Base-by-base conservation (phyloP, 2,888 invertebrate species). In the Chrysolina americana region DNA sequence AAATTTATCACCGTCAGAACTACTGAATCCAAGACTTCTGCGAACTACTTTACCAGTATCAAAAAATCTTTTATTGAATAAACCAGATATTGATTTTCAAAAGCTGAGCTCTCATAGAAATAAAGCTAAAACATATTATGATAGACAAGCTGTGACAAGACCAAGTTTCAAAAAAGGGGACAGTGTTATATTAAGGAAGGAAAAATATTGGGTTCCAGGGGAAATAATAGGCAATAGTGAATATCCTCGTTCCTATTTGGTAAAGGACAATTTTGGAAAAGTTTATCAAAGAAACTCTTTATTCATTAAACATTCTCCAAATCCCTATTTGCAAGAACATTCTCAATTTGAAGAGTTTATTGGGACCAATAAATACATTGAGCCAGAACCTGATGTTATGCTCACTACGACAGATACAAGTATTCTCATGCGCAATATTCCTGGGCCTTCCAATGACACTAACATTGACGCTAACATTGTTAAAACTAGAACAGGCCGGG, bases 1-100 rank as follows among this genome's bases (percentile, higher is more conserved):
- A 41, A 53, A 68, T 53, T 47, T 64, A 41, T 76, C 75, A 59
- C 75, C 73, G 0, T 41, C 76, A 15, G 41, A 76, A 50, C 28
- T 76, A 36, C 47, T 76, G 17, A 68, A 47, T 19, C 68, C 17
- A 21, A 48, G 76, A 62, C 36, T 56, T 50, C 68, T 21, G 17
- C 74, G 74, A 50, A 73, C 70, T 70, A 68, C 66, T 36, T 23
- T 68, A 17, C 76, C 74, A 41, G 66, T 70, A 41, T 56, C 56
- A 17, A 56, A 56, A 17, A 56, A 19, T 56, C 56, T 56, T 11
- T 56, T 56, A 17, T 62, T 23, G 62, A 23, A 62, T 15, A 62
- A 9, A 13, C 62, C 36, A 62, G 28, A 62, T 44, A 13, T 44
- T 44, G 44, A 44, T 44, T 44, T 44, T 44, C 15, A 62, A 23